Base-by-base conservation (phyloP, 1,140 invertebrate species). In the Trypoxylus dichotomus region DNA sequence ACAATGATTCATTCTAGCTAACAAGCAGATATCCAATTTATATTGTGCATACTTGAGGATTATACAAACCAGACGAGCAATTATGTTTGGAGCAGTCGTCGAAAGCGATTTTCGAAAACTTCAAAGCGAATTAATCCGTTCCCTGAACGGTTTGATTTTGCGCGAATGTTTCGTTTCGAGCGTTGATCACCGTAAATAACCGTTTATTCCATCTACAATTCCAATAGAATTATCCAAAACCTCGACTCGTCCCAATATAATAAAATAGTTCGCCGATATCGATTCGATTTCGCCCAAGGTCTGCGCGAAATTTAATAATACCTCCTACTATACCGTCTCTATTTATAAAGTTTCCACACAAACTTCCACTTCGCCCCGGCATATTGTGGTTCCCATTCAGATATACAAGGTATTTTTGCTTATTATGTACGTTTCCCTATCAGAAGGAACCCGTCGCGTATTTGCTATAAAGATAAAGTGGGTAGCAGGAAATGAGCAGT, bases 401-500 rank as follows among this genome's bases (percentile, higher is more conserved):
- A 54, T 54, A 54, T 54, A 5, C 47, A 54, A 54, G 47, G 47
- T 54, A 54, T 68, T 68, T 68, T 68, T 68, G 60, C 60, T 29
- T 68, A n/a, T n/a, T n/a, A 54, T 54, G 19, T 58, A 58, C 47
- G 47, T 27, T 68, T 68, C 60, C 60, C 24, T 68, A 68, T 68
- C 60, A 29, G 60, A 15, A 68, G 60, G 60, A 68, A 68, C 47
- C 47, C 47, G 60, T 8, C 60, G 60, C 19, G 60, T 68, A 68
- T 68, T 68, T 68, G 60, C 60, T 68, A 68, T 68, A 68, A 68
- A 68, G 60, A 68, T 68, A 68, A 68, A 68, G 60, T 68, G 60
- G 60, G 60, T 68, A 29, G 60, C 60, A 68, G 60, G 27, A 68
- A 68, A 27, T 25, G 60, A 68, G 60, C 60, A 68, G 60, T 68